These are phyloP conservation scores for Puma concolor DNA, from an alignment of 2,113 vertebrate genomes.

Conservation along the genomic window DNA sequence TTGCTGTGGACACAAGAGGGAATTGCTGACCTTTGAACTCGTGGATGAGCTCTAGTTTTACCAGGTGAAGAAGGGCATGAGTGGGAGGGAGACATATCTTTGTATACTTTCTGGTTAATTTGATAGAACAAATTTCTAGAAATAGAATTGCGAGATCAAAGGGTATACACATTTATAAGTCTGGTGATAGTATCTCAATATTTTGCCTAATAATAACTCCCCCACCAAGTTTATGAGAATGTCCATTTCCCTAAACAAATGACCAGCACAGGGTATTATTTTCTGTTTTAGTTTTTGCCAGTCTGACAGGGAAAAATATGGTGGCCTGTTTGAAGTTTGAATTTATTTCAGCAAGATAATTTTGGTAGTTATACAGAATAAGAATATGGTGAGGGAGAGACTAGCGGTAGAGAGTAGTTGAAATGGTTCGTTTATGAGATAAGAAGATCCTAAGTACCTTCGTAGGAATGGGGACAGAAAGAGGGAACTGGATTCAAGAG, in stretches of 20 bases:
- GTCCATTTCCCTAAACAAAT: not conserved
- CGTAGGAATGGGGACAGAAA: not conserved
- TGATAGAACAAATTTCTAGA: conserved; percentile 49
- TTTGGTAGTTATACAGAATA: not conserved
- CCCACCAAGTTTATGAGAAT: conserved; percentile 6
- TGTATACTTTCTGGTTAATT: conserved; percentile 26
- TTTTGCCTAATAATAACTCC: conserved; percentile 26
- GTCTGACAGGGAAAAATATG: not conserved
- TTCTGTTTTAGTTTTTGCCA: conserved; percentile 46
- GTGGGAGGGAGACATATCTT: not conserved
- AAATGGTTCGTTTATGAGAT: conserved; percentile 7
- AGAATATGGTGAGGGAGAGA: not conserved
- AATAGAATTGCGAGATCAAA: conserved; percentile 42
- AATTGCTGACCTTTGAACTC: conserved; percentile 55
- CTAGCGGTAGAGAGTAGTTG: conserved; percentile 5
- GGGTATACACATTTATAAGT: not conserved
- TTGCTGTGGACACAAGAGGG: conserved; percentile 21
- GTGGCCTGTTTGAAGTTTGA: conserved; percentile 43
- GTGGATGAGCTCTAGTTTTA: conserved; percentile 42
- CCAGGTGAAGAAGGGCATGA: not conserved
- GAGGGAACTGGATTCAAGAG: not conserved
- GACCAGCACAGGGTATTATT: not conserved
- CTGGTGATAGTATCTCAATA: not conserved
- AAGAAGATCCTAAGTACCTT: conserved; percentile 10
- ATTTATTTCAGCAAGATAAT: conserved; percentile 58